Evolutionary conservation across 2,888 invertebrate species (phyloP).

Genomic region (Ametastegia equiseti): DNA sequence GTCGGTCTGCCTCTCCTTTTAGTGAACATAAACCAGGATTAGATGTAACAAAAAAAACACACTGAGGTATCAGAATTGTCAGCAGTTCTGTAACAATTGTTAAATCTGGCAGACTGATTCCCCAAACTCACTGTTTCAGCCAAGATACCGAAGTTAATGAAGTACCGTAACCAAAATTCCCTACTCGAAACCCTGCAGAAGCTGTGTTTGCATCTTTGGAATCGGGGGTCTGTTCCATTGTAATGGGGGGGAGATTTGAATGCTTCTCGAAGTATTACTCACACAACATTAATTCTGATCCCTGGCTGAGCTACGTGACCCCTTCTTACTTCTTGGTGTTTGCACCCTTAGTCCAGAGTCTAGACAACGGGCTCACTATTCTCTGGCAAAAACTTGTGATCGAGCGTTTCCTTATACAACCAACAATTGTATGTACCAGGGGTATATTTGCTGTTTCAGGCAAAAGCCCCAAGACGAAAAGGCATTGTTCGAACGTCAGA

Average conservation of each 20-base stretch:
- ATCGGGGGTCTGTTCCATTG: background rate
- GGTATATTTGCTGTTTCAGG: background rate
- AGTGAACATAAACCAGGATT: background rate
- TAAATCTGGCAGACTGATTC: background rate
- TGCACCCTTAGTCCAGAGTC: background rate
- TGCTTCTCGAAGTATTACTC: background rate
- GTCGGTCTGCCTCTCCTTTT: background rate
- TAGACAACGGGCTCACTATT: background rate
- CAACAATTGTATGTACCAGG: conserved; percentile 15
- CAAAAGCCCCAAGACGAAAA: background rate
- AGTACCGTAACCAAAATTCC: background rate
- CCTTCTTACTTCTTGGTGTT: background rate
- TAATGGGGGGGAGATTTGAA: background rate
- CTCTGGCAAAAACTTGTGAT: conserved; percentile 1
- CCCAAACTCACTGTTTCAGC: background rate
- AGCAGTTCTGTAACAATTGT: background rate
- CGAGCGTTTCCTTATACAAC: background rate
- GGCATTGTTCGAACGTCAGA: conserved; percentile 4
- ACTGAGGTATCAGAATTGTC: background rate
- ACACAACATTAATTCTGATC: background rate
- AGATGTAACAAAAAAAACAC: background rate
- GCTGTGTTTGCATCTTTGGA: background rate
- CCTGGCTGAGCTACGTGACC: background rate
- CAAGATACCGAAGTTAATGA: background rate
- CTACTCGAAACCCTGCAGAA: background rate